phyloP scores from a whole-genome alignment of 2,888 invertebrate species.

The Empis stercorea region DNA sequence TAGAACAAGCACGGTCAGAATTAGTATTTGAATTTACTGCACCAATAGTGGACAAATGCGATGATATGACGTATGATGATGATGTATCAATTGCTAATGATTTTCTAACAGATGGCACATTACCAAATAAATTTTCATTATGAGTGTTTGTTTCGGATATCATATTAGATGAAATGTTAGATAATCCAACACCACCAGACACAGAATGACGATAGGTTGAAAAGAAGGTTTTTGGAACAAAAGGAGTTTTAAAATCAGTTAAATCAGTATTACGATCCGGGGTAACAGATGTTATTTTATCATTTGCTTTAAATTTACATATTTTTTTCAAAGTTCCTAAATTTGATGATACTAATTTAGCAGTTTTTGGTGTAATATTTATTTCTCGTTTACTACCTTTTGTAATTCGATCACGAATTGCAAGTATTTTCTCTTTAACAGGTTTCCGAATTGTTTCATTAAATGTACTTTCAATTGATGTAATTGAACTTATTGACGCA shows the following conservation, averaged over 20 bases:
- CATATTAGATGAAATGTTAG: too few relatives aligned
- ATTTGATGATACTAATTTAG: conserved; percentile 7
- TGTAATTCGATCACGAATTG: conserved; percentile 29
- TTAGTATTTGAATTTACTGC: too few relatives aligned
- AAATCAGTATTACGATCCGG: conserved; percentile 11
- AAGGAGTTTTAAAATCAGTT: conserved; percentile 32
- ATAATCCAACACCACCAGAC: too few relatives aligned
- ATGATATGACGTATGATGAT: too few relatives aligned
- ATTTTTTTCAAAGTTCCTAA: conserved; percentile 5
- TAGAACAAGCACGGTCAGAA: conserved; percentile 28
- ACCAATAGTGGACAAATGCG: too few relatives aligned
- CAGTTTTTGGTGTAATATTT: conserved; percentile 10
- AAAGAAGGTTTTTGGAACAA: conserved; percentile 21
- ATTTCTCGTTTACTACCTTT: conserved; percentile 19
- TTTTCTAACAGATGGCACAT: too few relatives aligned
- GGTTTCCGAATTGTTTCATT: conserved; percentile 32
- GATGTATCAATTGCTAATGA: too few relatives aligned
- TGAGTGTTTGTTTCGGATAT: too few relatives aligned
- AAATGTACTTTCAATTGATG: conserved; percentile 29
- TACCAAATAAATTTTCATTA: too few relatives aligned
- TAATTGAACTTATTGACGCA: conserved; percentile 29
- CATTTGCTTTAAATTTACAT: conserved; percentile 4
- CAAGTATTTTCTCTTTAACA: conserved; percentile 30
- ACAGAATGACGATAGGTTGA: too few relatives aligned
- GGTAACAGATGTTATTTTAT: conserved; percentile 12